Conservation (phyloP, 2,888 invertebrate species). For the Coenonympha arcania region DNA sequence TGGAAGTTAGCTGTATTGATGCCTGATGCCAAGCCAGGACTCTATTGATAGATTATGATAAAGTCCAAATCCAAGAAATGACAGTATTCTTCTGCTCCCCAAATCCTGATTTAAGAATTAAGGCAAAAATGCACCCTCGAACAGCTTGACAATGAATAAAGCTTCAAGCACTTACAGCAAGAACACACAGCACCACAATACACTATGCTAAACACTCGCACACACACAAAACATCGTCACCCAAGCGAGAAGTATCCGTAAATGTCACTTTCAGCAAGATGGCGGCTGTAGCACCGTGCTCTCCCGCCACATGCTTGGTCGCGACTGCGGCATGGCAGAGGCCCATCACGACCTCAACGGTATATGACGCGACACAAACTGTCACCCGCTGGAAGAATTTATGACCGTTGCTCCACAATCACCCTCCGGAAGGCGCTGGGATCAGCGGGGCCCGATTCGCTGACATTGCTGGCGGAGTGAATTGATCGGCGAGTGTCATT, state of each 20-base stretch:
- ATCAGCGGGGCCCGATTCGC: constrained; percentile 37
- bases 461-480: constrained; percentile 34
- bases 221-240: constrained; percentile 33
- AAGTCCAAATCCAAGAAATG: too few relatives aligned
- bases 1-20: too few relatives aligned
- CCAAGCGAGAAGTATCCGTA: constrained; percentile 29
- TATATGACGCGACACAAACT: constrained; percentile 57
- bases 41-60: too few relatives aligned
- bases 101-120: too few relatives aligned
- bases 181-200: constrained; percentile 38
- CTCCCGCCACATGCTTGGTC: constrained; percentile 52
- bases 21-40: too few relatives aligned
- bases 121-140: too few relatives aligned
- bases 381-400: constrained; percentile 71
- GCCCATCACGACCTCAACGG: constrained; percentile 41
- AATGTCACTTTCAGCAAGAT: constrained; percentile 42
- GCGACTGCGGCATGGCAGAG: constrained; percentile 43
- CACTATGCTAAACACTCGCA: constrained; percentile 32
- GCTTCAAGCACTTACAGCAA: constrained; percentile 34
- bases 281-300: constrained; percentile 50
- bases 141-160: background rate
- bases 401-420: constrained; percentile 48
- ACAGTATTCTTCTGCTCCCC: too few relatives aligned
- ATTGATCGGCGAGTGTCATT: constrained; percentile 27
- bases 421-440: constrained; percentile 55